Percentiles rank a stretch among this genome's conserved stretches.
phyloP scores from a whole-genome alignment of 2,888 invertebrate genomes.

The Aphidoletes aphidimyza region DNA sequence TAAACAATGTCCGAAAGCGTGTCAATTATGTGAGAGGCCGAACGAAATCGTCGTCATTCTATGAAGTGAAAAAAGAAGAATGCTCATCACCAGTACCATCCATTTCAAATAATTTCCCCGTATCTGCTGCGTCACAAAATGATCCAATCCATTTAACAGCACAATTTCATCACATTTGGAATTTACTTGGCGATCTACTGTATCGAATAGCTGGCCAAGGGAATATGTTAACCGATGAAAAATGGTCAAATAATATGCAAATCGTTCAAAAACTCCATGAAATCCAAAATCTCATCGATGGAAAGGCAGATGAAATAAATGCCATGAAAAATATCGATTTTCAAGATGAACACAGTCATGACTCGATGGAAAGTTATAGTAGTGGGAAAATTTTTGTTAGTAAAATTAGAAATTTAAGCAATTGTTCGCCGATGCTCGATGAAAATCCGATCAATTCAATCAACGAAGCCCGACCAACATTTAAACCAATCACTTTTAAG shows the following conservation, averaged over 20 bases:
- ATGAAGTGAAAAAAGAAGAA: constrained; percentile 54
- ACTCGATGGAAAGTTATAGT: constrained; percentile 39
- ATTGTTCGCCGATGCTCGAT: background rate
- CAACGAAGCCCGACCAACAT: background rate
- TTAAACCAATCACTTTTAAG: background rate
- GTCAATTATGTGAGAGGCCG: background rate
- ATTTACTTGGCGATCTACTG: constrained; percentile 54
- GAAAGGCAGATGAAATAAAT: background rate
- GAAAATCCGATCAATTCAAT: background rate
- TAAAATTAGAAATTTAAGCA: background rate
- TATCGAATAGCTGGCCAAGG: constrained; percentile 54
- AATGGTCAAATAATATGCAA: too few species aligned
- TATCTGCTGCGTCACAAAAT: too few species aligned
- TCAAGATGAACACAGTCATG: constrained; percentile 28
- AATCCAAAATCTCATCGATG: background rate
- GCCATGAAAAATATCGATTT: background rate
- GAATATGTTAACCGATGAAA: background rate
- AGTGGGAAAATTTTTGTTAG: background rate
- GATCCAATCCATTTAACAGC: background rate
- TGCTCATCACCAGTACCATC: background rate
- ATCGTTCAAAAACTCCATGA: background rate
- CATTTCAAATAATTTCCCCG: too few species aligned
- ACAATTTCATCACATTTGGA: constrained; percentile 54
- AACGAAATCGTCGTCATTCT: background rate
- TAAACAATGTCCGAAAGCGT: constrained; percentile 45